phyloP scores from a whole-genome alignment of 30 jellyfish, hydroid and myxozoan genomes.

The Pseudorhiza aurosa region DNA sequence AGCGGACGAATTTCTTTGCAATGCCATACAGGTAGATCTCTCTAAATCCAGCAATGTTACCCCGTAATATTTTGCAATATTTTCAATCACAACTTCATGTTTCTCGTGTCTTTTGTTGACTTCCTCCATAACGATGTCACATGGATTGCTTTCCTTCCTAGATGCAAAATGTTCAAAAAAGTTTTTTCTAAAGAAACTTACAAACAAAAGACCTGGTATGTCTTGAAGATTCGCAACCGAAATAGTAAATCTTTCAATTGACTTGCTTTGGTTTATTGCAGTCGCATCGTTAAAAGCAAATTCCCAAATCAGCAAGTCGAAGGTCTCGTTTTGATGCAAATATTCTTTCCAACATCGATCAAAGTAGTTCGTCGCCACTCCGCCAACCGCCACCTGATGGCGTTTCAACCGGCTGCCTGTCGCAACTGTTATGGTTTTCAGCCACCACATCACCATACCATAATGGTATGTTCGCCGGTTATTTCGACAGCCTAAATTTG shows the following conservation, averaged over 20 bases:
- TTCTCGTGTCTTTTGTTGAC: constrained; percentile 14
- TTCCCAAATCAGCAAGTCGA: constrained; percentile 94
- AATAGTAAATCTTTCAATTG: constrained; percentile 69
- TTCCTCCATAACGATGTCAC: constrained; percentile 29
- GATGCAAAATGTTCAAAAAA: constrained; percentile 41
- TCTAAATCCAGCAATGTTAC: constrained; percentile 57
- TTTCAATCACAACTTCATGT: constrained; percentile 34
- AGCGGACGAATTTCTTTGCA: constrained; percentile 24
- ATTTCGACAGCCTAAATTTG: constrained; percentile 90
- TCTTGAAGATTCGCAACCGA: constrained; percentile 39
- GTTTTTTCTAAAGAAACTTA: constrained; percentile 62
- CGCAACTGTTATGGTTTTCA: constrained; percentile 59
- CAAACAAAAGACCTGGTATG: constrained; percentile 63
- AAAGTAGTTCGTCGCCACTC: constrained; percentile 83
- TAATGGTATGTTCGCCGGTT: constrained; percentile 71
- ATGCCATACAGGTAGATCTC: constrained; percentile 44
- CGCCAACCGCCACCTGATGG: constrained; percentile 94
- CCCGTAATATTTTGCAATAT: constrained; percentile 59
- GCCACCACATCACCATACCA: constrained; percentile 93
- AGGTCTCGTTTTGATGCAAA: constrained; percentile 54
- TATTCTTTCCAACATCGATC: constrained; percentile 94
- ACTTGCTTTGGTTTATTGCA: constrained; percentile 36
- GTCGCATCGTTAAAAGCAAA: constrained; percentile 82
- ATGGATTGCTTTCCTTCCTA: constrained; percentile 26
- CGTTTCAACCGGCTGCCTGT: constrained; percentile 80